A percentile compares a stretch with the other conserved stretches of the same genome.
These are phyloP conservation scores for Drosophila cardini DNA, from an alignment of 1,140 invertebrate species.

Conservation along the genomic window DNA sequence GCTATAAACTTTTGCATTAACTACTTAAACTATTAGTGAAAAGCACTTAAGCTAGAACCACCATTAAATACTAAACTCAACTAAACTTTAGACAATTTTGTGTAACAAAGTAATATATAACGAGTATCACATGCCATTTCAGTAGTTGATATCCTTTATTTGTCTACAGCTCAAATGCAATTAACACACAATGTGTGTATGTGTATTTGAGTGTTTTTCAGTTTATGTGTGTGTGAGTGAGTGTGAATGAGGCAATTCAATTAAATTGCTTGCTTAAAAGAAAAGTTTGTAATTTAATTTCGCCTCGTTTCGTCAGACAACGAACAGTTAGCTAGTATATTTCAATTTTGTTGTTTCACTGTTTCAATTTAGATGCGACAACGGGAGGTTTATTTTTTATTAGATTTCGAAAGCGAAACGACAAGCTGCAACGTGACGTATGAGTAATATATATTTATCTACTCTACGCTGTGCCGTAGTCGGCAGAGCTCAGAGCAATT, in stretches of 20 bases:
- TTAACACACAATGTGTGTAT: constrained; percentile 21
- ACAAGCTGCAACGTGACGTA: constrained; percentile 52
- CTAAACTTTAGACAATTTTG: background rate
- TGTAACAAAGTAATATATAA: too few relatives aligned
- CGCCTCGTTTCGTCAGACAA: constrained; percentile 58
- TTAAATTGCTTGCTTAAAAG: constrained; percentile 71
- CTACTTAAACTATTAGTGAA: background rate
- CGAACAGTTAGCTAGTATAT: constrained; percentile 48
- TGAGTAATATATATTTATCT: constrained; percentile 44
- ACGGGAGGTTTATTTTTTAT: constrained; percentile 45
- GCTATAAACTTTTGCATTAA: too few relatives aligned
- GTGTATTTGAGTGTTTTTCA: background rate
- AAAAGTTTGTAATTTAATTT: constrained; percentile 78
- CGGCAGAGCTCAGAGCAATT: constrained; percentile 56
- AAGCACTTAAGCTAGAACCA: background rate
- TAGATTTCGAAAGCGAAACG: constrained; percentile 56
- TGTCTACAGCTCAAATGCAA: constrained; percentile 28
- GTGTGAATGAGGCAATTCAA: constrained; percentile 61
- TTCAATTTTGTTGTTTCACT: constrained; percentile 28
- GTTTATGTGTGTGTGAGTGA: background rate
- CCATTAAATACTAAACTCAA: background rate
- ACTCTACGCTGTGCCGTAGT: background rate
- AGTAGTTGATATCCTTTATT: constrained; percentile 19
- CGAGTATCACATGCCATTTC: constrained; percentile 8
- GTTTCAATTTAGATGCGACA: constrained; percentile 56